Conservation (phyloP, 2,888 invertebrate genomes). For the Pherbina coryleti region DNA sequence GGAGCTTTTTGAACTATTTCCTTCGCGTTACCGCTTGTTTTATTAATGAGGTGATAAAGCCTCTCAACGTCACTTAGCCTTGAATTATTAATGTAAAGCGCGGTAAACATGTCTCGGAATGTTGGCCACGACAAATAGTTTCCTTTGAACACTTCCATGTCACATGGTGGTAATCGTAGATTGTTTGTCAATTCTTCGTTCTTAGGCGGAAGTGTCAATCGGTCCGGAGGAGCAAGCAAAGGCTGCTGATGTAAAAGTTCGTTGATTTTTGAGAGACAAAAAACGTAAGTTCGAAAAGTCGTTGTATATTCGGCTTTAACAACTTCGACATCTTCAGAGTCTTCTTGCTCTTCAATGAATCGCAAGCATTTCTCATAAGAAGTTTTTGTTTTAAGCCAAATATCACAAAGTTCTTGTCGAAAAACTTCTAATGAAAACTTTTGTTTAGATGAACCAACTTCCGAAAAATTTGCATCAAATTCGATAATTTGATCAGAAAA, state of each 20-base stretch:
- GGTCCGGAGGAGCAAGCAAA: no score
- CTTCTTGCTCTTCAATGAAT: not conserved
- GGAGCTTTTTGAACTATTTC: not conserved
- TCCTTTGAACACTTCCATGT: no score
- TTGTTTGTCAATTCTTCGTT: no score
- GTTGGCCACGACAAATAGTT: no score
- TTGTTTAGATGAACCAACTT: no score
- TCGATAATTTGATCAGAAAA: no score
- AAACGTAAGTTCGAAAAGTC: not conserved
- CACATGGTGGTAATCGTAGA: no score
- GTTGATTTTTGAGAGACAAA: not conserved
- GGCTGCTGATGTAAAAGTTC: not conserved
- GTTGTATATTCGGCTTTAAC: not conserved
- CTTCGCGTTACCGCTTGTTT: not conserved
- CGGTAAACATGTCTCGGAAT: no score
- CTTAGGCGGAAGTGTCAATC: no score
- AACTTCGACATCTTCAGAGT: not conserved
- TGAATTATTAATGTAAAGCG: no score
- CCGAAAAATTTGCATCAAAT: no score
- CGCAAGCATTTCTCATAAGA: not conserved
- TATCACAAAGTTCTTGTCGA: not conserved
- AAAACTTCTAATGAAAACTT: no score
- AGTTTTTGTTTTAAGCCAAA: not conserved
- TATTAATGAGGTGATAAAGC: not conserved
- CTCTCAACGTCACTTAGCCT: not conserved